Base-by-base conservation (phyloP, 2,888 invertebrate genomes). In the Hirtodrosophila histrioides region DNA sequence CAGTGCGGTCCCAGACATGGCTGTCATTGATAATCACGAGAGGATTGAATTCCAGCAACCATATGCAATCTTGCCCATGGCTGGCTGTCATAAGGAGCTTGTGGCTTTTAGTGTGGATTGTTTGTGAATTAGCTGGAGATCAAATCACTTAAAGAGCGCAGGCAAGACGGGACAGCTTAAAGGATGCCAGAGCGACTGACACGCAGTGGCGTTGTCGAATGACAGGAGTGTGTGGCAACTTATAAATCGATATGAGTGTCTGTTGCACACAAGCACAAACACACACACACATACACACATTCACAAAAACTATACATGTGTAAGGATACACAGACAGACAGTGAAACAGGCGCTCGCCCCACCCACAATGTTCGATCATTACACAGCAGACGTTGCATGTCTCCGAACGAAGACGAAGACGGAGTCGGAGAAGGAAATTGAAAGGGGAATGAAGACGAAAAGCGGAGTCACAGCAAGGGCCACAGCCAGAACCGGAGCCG, bases 181-280 rank as follows among this genome's bases (percentile, higher is more conserved):
- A 37, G 54, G 62, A 43, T 67, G 67, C 36, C 41, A 57, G 45
- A 54, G 60, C 56, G 53, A 56, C 51, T 64, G 64, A 55, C 48
- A 50, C 41, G 45, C 31, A 8, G 31, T 35, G 60, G 54, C 56
- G 61, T 71, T 65, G 71, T 81, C 71, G 75, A 77, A 64, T 86
- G 75, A 60, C 83, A 77, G 54, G 17, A 48, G 37, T 44, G 60
- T 75, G 76, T 69, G 67, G 66, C 78, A 81, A 62, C 86, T 72
- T 84, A 86, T 78, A 80, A 81, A 85, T 86, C 81, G 86, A 82
- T 82, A 82, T 80, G 75, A 80, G 78, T 86, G 86, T 82, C 81
- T 74, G 76, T 68, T 77, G 75, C 76, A 82, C 62, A 44, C 61
- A 58, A 37, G 61, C 33, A 41, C 5, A 33, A 24, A 45, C 24